phyloP scores from a whole-genome alignment of 2,113 vertebrate species.

The Thamnophis sirtalis region DNA sequence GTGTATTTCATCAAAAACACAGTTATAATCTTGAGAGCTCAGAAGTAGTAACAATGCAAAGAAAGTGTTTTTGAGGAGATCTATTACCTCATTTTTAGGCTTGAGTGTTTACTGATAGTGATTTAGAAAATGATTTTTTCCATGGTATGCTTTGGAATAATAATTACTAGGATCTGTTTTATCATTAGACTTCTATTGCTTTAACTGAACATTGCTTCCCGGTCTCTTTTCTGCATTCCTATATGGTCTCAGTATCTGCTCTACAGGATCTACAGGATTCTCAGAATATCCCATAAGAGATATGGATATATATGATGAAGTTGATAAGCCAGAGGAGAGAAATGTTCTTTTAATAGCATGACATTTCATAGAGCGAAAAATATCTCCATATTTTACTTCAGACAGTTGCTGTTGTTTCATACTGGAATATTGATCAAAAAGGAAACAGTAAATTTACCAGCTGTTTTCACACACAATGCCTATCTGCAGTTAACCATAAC shows the following conservation, averaged over 20 bases:
- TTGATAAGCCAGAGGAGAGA: not conserved
- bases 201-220: not conserved
- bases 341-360: not conserved
- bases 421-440: not conserved
- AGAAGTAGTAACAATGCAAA: slow-evolving; percentile 12
- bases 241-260: not conserved
- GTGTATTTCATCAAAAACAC: not conserved
- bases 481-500: not conserved
- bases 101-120: not conserved
- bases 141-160: not conserved
- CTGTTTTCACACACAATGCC: not conserved
- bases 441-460: not conserved
- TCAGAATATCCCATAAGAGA: not conserved
- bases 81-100: not conserved
- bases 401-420: not conserved
- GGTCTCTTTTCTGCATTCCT: not conserved
- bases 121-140: not conserved
- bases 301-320: not conserved
- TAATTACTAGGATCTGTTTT: not conserved
- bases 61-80: not conserved
- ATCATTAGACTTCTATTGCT: not conserved
- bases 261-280: not conserved
- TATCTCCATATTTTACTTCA: not conserved
- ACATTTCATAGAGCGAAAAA: not conserved
- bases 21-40: not conserved